Base-by-base conservation (phyloP, 1,140 invertebrate genomes). In the Calosoma granatense region DNA sequence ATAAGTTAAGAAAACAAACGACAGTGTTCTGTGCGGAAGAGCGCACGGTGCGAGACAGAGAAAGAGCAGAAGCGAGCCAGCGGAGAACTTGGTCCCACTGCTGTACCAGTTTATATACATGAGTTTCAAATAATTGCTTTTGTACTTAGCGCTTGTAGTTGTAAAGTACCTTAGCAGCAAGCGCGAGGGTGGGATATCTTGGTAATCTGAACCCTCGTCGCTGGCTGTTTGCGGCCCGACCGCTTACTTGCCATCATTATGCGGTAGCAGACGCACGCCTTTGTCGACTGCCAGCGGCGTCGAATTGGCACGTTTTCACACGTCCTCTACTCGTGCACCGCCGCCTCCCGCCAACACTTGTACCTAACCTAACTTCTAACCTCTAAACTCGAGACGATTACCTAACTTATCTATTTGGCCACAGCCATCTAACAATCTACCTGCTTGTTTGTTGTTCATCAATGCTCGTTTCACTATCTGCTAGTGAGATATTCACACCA, bases 121-220 rank as follows among this genome's bases (percentile, higher is more conserved):
- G 41, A 47, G 41, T 47, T 47, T 47, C 41, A 47, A 47, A 47
- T 47, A 47, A 47, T 47, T 47, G 17, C 41, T 47, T 47, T 47
- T 17, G 41, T 47, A 47, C 41, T 47, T 47, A 47, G 41, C 41
- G 17, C 41, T 47, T 47, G 41, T 47, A 47, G 41, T 17, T 47
- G 41, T 47, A 47, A 47, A 47, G 41, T 47, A 47, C 41, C 41
- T 47, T n/a, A 36, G 26, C 26, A 47, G 6, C 9, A 47, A 47
- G 6, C 15, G 17, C 41, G 17, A 47, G 15, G 41, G 41, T 4
- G 41, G 41, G 17, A 3, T 47, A 47, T 47, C 41, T 30, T 30
- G n/a, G 26, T 30, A 30, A 30, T 30, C 17, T 47, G 41, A 12
- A 17, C 9, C 17, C 41, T 47, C 9, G 3, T 12, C 15, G 9